Evolutionary conservation across 2,113 vertebrate species (phyloP).

Genomic region (Lamprologus speciosus): DNA sequence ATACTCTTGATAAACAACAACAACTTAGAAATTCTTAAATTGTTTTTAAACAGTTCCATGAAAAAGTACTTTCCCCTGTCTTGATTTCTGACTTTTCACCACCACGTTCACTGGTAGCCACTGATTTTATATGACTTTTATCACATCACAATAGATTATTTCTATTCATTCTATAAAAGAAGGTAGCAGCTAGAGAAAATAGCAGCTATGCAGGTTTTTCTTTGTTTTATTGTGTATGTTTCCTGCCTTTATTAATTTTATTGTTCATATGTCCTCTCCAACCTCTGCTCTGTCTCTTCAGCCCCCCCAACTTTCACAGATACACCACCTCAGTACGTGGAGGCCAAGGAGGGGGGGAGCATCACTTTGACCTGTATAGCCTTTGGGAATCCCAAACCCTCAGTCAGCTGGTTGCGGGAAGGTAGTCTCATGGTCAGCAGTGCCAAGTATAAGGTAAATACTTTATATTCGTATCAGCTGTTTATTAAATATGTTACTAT

Average conservation of each 20-base stretch:
- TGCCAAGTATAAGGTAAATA: slow-evolving; percentile 85
- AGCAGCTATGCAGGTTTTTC: background rate
- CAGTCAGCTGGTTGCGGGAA: slow-evolving; percentile 91
- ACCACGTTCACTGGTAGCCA: background rate
- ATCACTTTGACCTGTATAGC: slow-evolving; percentile 92
- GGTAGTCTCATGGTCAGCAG: slow-evolving; percentile 79
- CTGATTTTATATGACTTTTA: background rate
- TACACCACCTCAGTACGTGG: slow-evolving; percentile 92
- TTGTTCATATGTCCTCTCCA: background rate
- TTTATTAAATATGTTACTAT: background rate
- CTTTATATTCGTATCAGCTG: background rate
- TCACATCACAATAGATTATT: background rate
- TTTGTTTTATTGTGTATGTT: background rate
- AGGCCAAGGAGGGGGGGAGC: slow-evolving; percentile 90
- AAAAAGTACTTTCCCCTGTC: background rate
- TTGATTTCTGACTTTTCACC: background rate
- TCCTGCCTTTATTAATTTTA: background rate
- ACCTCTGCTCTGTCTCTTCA: slow-evolving; percentile 36
- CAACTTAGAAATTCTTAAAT: background rate
- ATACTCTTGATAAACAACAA: background rate
- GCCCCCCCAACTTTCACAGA: slow-evolving; percentile 95
- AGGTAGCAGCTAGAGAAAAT: accelerated
- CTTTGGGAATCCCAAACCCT: slow-evolving; percentile 93
- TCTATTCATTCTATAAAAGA: background rate
- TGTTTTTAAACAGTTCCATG: background rate